Percentiles rank a stretch among this genome's conserved stretches.
phyloP scores from a whole-genome alignment of 2,888 invertebrate species.

The Melipona bicolor region DNA sequence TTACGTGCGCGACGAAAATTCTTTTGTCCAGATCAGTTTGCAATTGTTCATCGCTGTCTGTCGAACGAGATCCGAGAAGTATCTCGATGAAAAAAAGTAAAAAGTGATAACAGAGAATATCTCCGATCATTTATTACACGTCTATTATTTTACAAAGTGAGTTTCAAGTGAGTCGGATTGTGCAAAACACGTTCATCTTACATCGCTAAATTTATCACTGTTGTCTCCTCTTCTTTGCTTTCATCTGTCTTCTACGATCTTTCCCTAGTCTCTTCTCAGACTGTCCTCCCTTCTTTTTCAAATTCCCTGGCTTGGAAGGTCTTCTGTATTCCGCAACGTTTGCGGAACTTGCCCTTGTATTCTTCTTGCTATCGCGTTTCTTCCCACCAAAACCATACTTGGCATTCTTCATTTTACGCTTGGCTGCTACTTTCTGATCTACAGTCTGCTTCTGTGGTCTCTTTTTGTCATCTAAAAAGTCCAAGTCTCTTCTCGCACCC shows the following conservation, averaged over 20 bases:
- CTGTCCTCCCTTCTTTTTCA: constrained; percentile 60
- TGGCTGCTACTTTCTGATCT: constrained; percentile 82
- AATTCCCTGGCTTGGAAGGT: constrained; percentile 76
- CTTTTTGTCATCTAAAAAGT: constrained; percentile 90
- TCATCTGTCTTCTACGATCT: constrained; percentile 84
- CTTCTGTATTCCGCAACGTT: constrained; percentile 87
- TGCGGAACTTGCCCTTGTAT: constrained; percentile 92
- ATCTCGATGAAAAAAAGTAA: constrained; percentile 30
- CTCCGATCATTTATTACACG: constrained; percentile 13
- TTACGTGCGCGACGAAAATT: constrained; percentile 28
- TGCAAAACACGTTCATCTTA: neutral
- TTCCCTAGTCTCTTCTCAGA: constrained; percentile 83
- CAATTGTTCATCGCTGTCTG: constrained; percentile 50
- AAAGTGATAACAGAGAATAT: constrained; percentile 2
- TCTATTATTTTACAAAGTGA: constrained; percentile 30
- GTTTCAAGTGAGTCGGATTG: too few relatives aligned
- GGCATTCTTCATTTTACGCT: constrained; percentile 90
- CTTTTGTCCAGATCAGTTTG: constrained; percentile 35
- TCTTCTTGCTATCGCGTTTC: constrained; percentile 94
- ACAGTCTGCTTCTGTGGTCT: constrained; percentile 53
- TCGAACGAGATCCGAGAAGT: neutral
- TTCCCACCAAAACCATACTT: constrained; percentile 98
- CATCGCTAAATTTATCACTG: neutral
- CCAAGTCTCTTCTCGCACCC: constrained; percentile 91
- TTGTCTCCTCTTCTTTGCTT: constrained; percentile 79